Conservation (phyloP, 2,797 vertebrate species). For the Ciconia nigra region DNA sequence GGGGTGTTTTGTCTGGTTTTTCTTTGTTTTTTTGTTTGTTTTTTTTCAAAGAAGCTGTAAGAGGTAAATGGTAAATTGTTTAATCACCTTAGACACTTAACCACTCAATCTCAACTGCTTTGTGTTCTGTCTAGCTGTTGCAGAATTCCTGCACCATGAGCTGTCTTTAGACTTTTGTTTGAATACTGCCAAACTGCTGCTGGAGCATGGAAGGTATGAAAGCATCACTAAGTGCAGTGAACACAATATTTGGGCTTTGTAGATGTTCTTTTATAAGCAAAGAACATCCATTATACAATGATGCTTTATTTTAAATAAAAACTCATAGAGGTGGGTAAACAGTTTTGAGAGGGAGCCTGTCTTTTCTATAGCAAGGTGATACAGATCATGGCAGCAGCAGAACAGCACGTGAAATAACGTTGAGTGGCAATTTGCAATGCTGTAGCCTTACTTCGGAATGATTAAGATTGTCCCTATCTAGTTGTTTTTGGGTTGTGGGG, state of each 20-base stretch:
- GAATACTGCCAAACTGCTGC: slow-evolving; percentile 81
- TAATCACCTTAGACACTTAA: too few relatives aligned
- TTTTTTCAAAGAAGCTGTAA: neutral
- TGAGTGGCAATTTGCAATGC: neutral
- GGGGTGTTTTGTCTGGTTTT: neutral
- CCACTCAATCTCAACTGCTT: neutral
- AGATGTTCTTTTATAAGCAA: neutral
- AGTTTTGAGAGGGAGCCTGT: neutral
- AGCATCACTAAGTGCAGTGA: neutral
- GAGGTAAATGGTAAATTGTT: neutral
- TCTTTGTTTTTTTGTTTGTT: too few relatives aligned
- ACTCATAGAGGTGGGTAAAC: neutral
- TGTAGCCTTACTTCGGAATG: neutral
- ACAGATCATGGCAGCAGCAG: neutral
- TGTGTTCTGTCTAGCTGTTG: slow-evolving; percentile 73
- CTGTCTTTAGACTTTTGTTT: slow-evolving; percentile 85
- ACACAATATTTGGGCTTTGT: neutral
- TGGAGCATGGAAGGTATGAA: slow-evolving; percentile 85
- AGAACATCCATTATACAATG: neutral
- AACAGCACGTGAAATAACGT: neutral
- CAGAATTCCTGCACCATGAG: slow-evolving; percentile 77
- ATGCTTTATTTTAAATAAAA: neutral
- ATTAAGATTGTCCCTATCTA: neutral
- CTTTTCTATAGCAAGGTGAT: neutral
- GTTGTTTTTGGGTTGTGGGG: too few relatives aligned